These are phyloP conservation scores for Notodonta dromedarius DNA, from an alignment of 2,888 invertebrate species.

Conservation along the genomic window DNA sequence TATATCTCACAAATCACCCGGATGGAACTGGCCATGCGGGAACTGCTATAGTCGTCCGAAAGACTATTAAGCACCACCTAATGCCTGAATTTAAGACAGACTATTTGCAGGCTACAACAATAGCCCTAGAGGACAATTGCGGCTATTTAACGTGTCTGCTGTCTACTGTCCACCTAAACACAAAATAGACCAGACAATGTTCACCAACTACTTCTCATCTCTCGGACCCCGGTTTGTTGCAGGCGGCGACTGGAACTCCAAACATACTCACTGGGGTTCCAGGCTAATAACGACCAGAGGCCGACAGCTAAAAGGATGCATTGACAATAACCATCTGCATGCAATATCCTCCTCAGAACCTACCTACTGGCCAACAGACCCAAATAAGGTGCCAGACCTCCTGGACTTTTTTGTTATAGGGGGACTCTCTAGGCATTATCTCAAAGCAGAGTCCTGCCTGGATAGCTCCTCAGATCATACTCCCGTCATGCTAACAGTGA, in stretches of 20 bases:
- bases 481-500: conserved; percentile 18
- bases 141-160: conserved; percentile 15
- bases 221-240: conserved; percentile 16
- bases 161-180: conserved; percentile 33
- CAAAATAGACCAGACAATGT: conserved; percentile 12
- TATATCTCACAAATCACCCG: conserved; percentile 17
- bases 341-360: conserved; percentile 24
- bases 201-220: conserved; percentile 2
- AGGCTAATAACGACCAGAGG: conserved; percentile 22
- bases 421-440: conserved; percentile 4
- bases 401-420: conserved; percentile 30
- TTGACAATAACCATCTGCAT: conserved; percentile 1
- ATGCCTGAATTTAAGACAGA: conserved; percentile 4
- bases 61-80: conserved; percentile 16
- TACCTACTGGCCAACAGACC: conserved; percentile 22
- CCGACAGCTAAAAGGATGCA: conserved; percentile 12
- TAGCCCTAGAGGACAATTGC: conserved; percentile 10
- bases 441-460: conserved; percentile 13
- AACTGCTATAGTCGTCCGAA: conserved; percentile 17
- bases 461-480: conserved; percentile 27
- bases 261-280: conserved; percentile 28
- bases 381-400: conserved; percentile 25
- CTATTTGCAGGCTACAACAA: conserved; percentile 23
- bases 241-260: conserved; percentile 30
- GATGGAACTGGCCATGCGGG: conserved; percentile 27